A percentile compares a stretch with the other conserved stretches of the same genome.
Evolutionary conservation across 64 coral and sea anemone species (phyloP).

Genomic region (Dendrophyllia cribrosa): DNA sequence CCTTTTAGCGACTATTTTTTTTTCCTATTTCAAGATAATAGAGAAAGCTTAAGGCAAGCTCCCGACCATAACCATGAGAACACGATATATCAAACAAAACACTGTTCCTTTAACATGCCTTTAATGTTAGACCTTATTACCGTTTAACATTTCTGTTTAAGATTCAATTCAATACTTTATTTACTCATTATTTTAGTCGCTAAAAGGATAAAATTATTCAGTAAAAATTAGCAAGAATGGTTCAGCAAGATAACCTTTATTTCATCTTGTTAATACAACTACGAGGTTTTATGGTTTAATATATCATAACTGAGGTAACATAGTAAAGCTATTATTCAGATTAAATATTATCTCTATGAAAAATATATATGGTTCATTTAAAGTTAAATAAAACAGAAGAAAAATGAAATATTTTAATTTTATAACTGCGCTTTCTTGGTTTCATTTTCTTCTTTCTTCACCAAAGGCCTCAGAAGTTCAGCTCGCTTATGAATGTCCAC

Average conservation of each 20-base stretch:
- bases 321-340: neutral
- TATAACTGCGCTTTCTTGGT: conserved; percentile 5
- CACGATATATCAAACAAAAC: too few relatives aligned
- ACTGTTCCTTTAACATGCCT: too few relatives aligned
- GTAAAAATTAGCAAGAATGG: too few relatives aligned
- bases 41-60: too few relatives aligned
- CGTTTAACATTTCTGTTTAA: too few relatives aligned
- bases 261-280: conserved; percentile 5
- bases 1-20: too few relatives aligned
- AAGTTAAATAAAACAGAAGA: neutral
- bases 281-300: neutral
- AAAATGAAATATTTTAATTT: neutral
- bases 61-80: too few relatives aligned
- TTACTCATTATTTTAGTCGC: too few relatives aligned
- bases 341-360: neutral
- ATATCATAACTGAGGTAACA: neutral
- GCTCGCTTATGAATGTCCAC: conserved; percentile 53
- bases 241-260: neutral
- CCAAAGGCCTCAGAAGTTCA: conserved; percentile 7
- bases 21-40: too few relatives aligned
- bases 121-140: too few relatives aligned
- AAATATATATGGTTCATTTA: neutral
- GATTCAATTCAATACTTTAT: too few relatives aligned
- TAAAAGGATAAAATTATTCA: too few relatives aligned
- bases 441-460: conserved; percentile 31